phyloP scores from a whole-genome alignment of 1,140 invertebrate genomes.

The Pseudomyrmex concolor region DNA sequence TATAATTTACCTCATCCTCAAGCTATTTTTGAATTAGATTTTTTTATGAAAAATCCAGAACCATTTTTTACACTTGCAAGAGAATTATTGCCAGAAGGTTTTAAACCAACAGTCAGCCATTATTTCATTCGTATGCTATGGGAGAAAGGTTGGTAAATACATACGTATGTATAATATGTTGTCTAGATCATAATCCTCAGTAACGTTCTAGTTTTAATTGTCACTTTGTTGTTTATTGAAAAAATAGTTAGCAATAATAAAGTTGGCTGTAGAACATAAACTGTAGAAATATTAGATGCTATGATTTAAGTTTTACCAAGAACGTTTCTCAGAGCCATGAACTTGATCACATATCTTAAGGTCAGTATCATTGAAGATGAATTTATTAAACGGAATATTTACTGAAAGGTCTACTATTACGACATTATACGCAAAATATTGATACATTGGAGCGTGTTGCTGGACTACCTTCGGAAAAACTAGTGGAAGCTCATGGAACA shows the following conservation, averaged over 20 bases:
- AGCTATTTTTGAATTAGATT: slow-evolving; percentile 97
- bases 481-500: slow-evolving; percentile 97
- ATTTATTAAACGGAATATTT: too few relatives aligned
- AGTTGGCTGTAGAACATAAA: too few relatives aligned
- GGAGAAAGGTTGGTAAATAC: slow-evolving; percentile 86
- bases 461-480: slow-evolving; percentile 93
- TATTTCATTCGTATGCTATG: slow-evolving; percentile 93
- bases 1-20: slow-evolving; percentile 97
- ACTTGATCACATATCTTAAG: too few relatives aligned
- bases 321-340: too few relatives aligned
- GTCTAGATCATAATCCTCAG: too few relatives aligned
- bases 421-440: slow-evolving; percentile 97
- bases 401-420: slow-evolving; percentile 87
- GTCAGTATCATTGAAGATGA: too few relatives aligned
- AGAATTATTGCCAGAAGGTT: slow-evolving; percentile 93
- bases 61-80: slow-evolving; percentile 95
- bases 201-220: too few relatives aligned
- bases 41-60: slow-evolving; percentile 92
- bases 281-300: too few relatives aligned
- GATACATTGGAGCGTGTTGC: slow-evolving; percentile 96
- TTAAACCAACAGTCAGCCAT: slow-evolving; percentile 93
- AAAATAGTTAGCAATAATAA: too few relatives aligned
- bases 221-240: too few relatives aligned
- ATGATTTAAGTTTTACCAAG: too few relatives aligned
- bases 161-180: too few relatives aligned